Conservation (phyloP, 2,888 invertebrate species). For the Nomada fucata region DNA sequence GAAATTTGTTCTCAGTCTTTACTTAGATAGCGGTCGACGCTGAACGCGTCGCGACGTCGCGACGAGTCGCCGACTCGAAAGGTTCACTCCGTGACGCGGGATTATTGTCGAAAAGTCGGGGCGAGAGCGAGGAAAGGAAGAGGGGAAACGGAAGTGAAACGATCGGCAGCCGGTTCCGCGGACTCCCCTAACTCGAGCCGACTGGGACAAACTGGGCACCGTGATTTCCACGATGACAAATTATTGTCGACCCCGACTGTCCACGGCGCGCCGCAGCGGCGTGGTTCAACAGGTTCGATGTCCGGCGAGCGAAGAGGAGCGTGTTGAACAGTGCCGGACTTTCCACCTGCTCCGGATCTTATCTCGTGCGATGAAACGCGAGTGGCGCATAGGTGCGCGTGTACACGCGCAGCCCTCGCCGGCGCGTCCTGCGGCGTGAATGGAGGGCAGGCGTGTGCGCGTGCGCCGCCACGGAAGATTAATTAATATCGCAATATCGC, state of each 20-base stretch:
- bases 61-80: too few relatives aligned
- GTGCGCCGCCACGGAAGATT: constrained; percentile 68
- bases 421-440: constrained; percentile 49
- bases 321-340: constrained; percentile 52
- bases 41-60: too few relatives aligned
- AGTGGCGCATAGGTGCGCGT: constrained; percentile 38
- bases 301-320: background rate
- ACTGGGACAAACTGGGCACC: too few relatives aligned
- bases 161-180: too few relatives aligned
- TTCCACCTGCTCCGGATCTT: constrained; percentile 74
- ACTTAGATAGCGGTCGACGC: too few relatives aligned
- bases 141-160: too few relatives aligned
- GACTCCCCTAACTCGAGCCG: too few relatives aligned
- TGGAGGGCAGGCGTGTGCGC: constrained; percentile 44
- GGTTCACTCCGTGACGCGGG: too few relatives aligned
- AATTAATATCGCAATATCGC: constrained; percentile 77
- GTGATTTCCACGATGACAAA: constrained; percentile 9
- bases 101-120: too few relatives aligned
- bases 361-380: constrained; percentile 67
- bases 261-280: background rate
- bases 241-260: constrained; percentile 18
- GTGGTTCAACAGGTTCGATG: constrained; percentile 27
- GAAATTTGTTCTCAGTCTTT: too few relatives aligned
- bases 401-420: constrained; percentile 19
- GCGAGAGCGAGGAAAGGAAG: too few relatives aligned